phyloP scores from a whole-genome alignment of 1,140 invertebrate genomes.

The Temnothorax curvispinosus region DNA sequence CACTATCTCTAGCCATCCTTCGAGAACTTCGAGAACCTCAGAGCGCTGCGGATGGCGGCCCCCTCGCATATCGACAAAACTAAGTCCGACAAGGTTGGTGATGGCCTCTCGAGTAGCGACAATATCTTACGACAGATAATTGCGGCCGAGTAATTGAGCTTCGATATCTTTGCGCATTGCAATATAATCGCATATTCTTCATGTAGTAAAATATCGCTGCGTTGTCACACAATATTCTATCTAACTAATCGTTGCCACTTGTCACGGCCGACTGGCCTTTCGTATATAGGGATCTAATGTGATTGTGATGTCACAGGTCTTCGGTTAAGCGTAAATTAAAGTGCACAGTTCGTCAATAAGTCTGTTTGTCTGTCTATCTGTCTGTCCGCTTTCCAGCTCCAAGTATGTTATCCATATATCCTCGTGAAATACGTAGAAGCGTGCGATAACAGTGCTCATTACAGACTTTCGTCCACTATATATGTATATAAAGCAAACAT shows the following conservation, averaged over 20 bases:
- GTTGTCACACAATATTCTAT: neutral
- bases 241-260: neutral
- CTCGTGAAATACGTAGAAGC: neutral
- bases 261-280: neutral
- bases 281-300: constrained; percentile 24
- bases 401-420: constrained; percentile 65
- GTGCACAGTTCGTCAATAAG: constrained; percentile 40
- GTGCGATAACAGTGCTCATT: neutral
- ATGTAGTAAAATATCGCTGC: neutral
- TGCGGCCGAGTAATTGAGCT: constrained; percentile 3
- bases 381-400: constrained; percentile 14
- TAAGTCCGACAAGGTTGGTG: constrained; percentile 94
- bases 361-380: constrained; percentile 10
- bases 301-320: constrained; percentile 43
- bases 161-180: neutral
- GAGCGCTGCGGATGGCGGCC: constrained; percentile 91
- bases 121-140: neutral
- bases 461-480: constrained; percentile 35
- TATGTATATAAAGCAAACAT: constrained; percentile 26
- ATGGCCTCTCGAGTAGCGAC: constrained; percentile 21
- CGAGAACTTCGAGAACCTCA: constrained; percentile 90
- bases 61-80: constrained; percentile 93
- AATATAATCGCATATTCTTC: neutral
- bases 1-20: constrained; percentile 87
- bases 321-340: constrained; percentile 42